Conservation (phyloP, 2,113 vertebrate genomes). For the Python bivittatus region DNA sequence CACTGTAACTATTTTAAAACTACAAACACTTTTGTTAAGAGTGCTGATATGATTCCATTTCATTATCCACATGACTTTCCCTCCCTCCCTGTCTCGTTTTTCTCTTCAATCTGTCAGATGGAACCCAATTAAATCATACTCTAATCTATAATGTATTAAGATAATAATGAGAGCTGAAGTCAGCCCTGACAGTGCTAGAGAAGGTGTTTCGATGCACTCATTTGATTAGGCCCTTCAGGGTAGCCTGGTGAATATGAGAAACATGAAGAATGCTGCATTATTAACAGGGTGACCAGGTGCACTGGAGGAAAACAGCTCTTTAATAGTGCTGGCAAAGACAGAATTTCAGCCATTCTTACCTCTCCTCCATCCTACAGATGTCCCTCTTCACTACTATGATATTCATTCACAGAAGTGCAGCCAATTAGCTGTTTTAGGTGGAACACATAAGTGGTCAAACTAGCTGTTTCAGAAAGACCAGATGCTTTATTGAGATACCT, state of each 20-base stretch:
- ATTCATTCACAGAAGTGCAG: background rate
- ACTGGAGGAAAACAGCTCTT: background rate
- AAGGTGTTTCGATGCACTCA: background rate
- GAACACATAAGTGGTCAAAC: background rate
- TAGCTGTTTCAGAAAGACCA: background rate
- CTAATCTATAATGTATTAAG: slow-evolving; percentile 36
- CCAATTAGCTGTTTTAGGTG: background rate
- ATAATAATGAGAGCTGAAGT: slow-evolving; percentile 34
- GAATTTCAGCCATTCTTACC: background rate
- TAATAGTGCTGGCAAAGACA: background rate
- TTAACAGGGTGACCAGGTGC: background rate
- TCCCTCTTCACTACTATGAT: background rate
- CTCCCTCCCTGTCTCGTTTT: too few relatives aligned
- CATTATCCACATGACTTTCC: background rate
- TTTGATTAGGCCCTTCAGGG: slow-evolving; percentile 15
- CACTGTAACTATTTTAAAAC: slow-evolving; percentile 17
- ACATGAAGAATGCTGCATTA: background rate
- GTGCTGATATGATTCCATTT: background rate
- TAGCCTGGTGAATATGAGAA: background rate
- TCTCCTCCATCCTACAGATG: background rate
- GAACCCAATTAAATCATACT: slow-evolving; percentile 38
- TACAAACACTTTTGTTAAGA: slow-evolving; percentile 11
- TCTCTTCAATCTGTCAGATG: background rate
- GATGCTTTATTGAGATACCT: background rate
- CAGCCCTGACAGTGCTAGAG: background rate